Evolutionary conservation across 23 tunicate species (phyloP).

Genomic region (Trididemnum clinides): DNA sequence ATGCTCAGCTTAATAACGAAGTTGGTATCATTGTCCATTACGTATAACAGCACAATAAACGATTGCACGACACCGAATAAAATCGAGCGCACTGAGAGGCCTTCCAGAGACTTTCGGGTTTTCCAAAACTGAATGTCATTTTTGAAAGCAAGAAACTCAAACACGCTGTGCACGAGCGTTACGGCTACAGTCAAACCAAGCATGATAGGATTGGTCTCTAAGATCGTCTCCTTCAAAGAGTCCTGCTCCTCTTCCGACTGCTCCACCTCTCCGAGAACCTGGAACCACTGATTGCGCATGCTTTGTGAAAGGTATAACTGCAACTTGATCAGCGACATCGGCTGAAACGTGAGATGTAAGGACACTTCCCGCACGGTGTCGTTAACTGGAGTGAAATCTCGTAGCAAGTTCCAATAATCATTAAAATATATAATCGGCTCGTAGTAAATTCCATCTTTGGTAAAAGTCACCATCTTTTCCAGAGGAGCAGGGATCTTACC

Average conservation of each 20-base stretch:
- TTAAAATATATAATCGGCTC: constrained; percentile 85
- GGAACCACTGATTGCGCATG: constrained; percentile 81
- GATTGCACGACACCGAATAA: constrained; percentile 69
- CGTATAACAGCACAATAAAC: constrained; percentile 83
- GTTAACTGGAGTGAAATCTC: constrained; percentile 91
- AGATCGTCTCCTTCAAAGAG: constrained; percentile 69
- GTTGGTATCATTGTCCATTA: constrained; percentile 93
- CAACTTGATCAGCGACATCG: constrained; percentile 75
- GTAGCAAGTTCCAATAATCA: constrained; percentile 90
- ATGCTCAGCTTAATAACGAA: constrained; percentile 84
- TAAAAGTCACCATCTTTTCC: constrained; percentile 60
- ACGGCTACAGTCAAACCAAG: constrained; percentile 86
- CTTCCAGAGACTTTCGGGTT: constrained; percentile 79
- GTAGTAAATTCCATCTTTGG: constrained; percentile 28
- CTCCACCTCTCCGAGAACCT: constrained; percentile 66
- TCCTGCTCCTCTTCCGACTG: constrained; percentile 75
- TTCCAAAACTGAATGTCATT: constrained; percentile 99
- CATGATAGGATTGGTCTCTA: constrained; percentile 90
- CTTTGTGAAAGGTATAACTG: constrained; percentile 94
- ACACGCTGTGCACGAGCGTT: constrained; percentile 87
- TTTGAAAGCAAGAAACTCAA: constrained; percentile 93
- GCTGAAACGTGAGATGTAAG: constrained; percentile 76
- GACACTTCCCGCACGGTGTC: constrained; percentile 66
- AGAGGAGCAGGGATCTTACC: constrained; percentile 83
- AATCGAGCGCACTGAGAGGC: constrained; percentile 91